Percentiles rank a stretch among this genome's conserved stretches.
phyloP scores from a whole-genome alignment of 2,888 invertebrate species.

The Eilema depressum region DNA sequence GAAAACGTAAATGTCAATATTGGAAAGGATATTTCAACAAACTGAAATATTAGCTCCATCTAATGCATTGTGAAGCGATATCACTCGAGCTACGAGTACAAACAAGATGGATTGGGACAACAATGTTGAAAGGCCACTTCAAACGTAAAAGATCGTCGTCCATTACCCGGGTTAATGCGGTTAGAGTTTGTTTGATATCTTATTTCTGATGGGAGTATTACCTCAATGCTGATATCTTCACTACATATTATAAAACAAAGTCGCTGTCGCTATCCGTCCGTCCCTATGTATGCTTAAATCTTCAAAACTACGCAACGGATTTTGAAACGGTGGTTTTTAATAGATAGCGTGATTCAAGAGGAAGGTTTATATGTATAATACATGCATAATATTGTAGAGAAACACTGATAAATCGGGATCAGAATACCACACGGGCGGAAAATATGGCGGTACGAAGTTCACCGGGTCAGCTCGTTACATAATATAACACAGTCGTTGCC shows the following conservation, averaged over 20 bases:
- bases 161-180: conserved; percentile 16
- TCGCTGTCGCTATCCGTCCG: too few relatives aligned
- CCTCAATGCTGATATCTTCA: not conserved
- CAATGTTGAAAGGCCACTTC: conserved; percentile 11
- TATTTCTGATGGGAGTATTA: conserved; percentile 6
- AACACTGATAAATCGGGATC: too few relatives aligned
- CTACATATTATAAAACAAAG: not conserved
- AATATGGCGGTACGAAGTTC: too few relatives aligned
- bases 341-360: too few relatives aligned
- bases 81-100: not conserved
- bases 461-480: too few relatives aligned
- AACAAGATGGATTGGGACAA: conserved; percentile 13
- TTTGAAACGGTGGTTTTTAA: too few relatives aligned
- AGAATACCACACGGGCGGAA: too few relatives aligned
- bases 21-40: not conserved
- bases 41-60: conserved; percentile 7
- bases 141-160: conserved; percentile 6
- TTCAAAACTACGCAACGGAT: too few relatives aligned
- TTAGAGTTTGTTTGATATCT: conserved; percentile 10
- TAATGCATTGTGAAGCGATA: conserved; percentile 19
- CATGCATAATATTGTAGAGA: too few relatives aligned
- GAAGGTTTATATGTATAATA: too few relatives aligned
- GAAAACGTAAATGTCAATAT: not conserved
- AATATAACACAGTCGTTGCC: too few relatives aligned
- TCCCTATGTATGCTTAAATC: too few relatives aligned